Evolutionary conservation across 2,797 vertebrate species (phyloP).

Genomic region (Tiaroga cobitis): DNA sequence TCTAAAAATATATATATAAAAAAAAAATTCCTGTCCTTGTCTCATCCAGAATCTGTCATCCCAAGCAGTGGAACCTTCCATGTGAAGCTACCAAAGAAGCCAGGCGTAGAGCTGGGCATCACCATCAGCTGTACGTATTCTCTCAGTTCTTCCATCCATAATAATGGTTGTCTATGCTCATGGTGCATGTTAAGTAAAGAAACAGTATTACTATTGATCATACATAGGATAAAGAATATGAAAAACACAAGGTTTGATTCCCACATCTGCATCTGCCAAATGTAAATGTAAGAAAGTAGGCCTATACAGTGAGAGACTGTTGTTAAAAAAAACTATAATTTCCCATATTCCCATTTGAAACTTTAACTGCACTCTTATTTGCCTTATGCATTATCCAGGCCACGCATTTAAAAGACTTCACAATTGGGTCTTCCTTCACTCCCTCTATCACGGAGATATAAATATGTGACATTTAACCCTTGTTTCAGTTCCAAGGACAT

Average conservation of each 20-base stretch:
- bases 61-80: conserved; percentile 98
- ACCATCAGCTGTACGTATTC: conserved; percentile 95
- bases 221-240: background rate
- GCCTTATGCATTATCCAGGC: background rate
- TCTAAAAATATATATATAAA: too few species aligned
- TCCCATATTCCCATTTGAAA: conserved; percentile 5
- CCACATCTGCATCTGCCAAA: background rate
- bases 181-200: background rate
- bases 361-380: conserved; percentile 26
- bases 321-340: conserved; percentile 4
- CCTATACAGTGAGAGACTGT: background rate
- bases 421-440: background rate
- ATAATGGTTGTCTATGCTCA: background rate
- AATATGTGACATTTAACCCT: conserved; percentile 26
- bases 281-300: background rate
- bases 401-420: background rate
- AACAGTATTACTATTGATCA: background rate
- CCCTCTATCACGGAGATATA: background rate
- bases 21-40: too few species aligned
- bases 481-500: background rate
- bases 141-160: background rate
- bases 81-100: conserved; percentile 97
- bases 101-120: conserved; percentile 96
- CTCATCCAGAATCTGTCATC: conserved; percentile 90
- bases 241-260: background rate